Evolutionary conservation across 2,797 vertebrate species (phyloP).

Genomic region (Acanthurus leucopareius): DNA sequence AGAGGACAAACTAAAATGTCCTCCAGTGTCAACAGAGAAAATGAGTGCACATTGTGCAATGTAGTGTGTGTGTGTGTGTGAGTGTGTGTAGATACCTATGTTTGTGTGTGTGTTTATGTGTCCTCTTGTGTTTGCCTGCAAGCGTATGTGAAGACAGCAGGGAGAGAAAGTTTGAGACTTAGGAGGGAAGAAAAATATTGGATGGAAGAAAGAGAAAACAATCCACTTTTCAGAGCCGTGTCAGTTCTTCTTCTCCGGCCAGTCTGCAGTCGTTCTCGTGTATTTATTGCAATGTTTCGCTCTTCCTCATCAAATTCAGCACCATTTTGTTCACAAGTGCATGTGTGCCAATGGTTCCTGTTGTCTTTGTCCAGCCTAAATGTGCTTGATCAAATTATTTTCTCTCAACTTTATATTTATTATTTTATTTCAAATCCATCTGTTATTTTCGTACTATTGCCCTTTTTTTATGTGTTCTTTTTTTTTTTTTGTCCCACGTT

Average conservation of each 20-base stretch:
- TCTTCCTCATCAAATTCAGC: conserved; percentile 76
- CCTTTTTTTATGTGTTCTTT: conserved; percentile 46
- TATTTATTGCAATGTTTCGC: conserved; percentile 78
- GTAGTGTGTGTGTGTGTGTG: conserved; percentile 25
- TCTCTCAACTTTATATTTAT: conserved; percentile 74
- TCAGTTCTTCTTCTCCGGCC: conserved; percentile 55
- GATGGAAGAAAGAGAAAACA: conserved; percentile 33
- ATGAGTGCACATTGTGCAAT: conserved; percentile 57
- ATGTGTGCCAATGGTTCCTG: conserved; percentile 87
- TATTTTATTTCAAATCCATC: conserved; percentile 67
- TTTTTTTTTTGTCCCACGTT: conserved; percentile 21
- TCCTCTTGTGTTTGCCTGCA: conserved; percentile 53
- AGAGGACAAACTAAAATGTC: conserved; percentile 47
- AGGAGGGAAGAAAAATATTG: conserved; percentile 38
- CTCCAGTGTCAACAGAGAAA: conserved; percentile 53
- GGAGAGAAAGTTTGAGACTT: conserved; percentile 39
- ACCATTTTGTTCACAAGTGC: conserved; percentile 84
- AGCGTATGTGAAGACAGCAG: conserved; percentile 40
- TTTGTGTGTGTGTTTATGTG: conserved; percentile 36
- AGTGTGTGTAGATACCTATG: conserved; percentile 22
- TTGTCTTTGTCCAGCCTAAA: conserved; percentile 77
- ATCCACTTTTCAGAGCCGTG: conserved; percentile 15
- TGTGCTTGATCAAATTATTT: conserved; percentile 70
- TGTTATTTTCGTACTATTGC: conserved; percentile 36
- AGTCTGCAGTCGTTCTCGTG: conserved; percentile 69